Percentiles rank a stretch among this genome's conserved stretches.
phyloP scores from a whole-genome alignment of 2,113 vertebrate species.

The Thryonomys swinderianus region DNA sequence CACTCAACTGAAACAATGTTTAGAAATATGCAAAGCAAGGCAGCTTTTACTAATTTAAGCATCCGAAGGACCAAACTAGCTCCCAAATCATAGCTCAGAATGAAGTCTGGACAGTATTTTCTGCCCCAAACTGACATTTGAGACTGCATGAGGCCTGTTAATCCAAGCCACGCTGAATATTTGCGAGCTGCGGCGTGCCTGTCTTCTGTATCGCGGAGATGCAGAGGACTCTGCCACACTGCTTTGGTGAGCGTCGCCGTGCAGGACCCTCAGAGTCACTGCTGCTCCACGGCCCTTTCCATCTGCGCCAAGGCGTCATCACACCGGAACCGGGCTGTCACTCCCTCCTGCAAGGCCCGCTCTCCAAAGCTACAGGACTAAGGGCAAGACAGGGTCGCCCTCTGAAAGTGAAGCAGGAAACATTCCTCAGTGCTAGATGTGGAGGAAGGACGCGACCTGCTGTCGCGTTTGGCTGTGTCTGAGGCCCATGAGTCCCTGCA shows the following conservation, averaged over 20 bases:
- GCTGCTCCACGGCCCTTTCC: not conserved
- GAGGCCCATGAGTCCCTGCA: too few species aligned
- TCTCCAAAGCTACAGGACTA: not conserved
- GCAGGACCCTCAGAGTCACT: not conserved
- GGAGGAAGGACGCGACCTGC: accelerated
- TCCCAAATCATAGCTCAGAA: not conserved
- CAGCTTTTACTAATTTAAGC: not conserved
- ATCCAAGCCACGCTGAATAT: not conserved
- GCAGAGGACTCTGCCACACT: not conserved
- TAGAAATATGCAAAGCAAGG: not conserved
- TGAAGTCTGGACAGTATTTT: not conserved
- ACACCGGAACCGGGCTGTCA: not conserved
- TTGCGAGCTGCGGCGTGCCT: not conserved
- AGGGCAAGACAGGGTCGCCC: not conserved
- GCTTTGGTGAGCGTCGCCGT: not conserved
- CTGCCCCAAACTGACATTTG: not conserved
- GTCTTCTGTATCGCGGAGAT: not conserved
- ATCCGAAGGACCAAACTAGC: not conserved
- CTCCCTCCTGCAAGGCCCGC: not conserved
- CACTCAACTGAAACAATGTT: not conserved
- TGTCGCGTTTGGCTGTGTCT: accelerated
- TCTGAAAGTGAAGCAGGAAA: not conserved
- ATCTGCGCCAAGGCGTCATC: not conserved
- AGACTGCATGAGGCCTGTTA: not conserved
- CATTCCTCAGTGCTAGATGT: not conserved